These are phyloP conservation scores for Microctonus aethiopoides DNA, from an alignment of 2,888 invertebrate species.

Conservation along the genomic window DNA sequence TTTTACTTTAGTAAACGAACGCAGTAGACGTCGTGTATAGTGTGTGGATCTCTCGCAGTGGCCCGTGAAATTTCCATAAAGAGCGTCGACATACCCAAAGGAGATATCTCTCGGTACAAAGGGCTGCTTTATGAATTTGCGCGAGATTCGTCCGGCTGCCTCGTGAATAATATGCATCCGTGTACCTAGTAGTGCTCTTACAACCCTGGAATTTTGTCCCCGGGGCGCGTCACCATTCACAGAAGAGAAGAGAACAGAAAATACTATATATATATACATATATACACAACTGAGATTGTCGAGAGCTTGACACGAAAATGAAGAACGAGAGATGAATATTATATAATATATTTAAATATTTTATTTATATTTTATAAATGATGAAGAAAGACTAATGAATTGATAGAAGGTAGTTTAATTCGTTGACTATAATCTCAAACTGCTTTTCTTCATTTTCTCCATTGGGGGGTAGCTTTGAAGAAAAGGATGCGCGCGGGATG, in stretches of 20 bases:
- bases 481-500: background rate
- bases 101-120: constrained; percentile 61
- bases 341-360: background rate
- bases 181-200: too few relatives aligned
- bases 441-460: too few relatives aligned
- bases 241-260: too few relatives aligned
- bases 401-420: background rate
- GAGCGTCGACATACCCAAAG: constrained; percentile 51
- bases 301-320: background rate
- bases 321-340: background rate
- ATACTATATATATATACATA: too few relatives aligned
- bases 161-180: constrained; percentile 65
- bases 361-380: constrained; percentile 12
- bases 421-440: background rate
- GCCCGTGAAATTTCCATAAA: constrained; percentile 63
- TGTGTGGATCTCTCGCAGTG: constrained; percentile 48
- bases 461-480: too few relatives aligned
- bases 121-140: constrained; percentile 65
- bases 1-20: background rate
- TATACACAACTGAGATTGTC: too few relatives aligned
- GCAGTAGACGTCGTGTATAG: background rate
- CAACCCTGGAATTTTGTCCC: constrained; percentile 42
- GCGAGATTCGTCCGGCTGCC: constrained; percentile 60
- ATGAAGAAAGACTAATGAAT: constrained; percentile 8
- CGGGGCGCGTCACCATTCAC: constrained; percentile 14